Conservation (phyloP, 2,888 invertebrate genomes). For the Tenthredo livida region DNA sequence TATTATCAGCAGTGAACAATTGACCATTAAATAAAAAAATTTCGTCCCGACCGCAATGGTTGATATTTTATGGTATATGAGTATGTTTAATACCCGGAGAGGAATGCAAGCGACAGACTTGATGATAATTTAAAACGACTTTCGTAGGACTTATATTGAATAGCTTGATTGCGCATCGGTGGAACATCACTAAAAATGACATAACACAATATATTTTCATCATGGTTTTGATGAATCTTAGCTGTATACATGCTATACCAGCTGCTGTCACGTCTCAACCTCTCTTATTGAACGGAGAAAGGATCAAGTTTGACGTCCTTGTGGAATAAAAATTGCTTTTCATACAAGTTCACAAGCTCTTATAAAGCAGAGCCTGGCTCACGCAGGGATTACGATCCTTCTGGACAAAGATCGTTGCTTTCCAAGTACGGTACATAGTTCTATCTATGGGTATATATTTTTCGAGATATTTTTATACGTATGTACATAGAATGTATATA, state of each 20-base stretch:
- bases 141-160: not conserved
- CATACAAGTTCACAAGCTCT: conserved; percentile 1
- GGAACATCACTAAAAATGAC: not conserved
- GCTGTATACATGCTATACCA: not conserved
- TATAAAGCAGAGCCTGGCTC: not conserved
- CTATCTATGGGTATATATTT: not conserved
- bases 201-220: conserved; percentile 3
- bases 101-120: not conserved
- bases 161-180: not conserved
- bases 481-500: not conserved
- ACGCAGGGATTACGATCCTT: conserved; percentile 9
- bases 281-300: conserved; percentile 27
- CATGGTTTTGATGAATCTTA: not conserved
- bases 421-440: not conserved
- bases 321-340: conserved; percentile 4
- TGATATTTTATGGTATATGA: not conserved
- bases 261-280: conserved; percentile 1
- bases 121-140: not conserved
- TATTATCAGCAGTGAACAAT: not conserved
- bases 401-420: conserved; percentile 25
- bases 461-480: not conserved
- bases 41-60: no score
- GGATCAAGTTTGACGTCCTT: conserved; percentile 28
- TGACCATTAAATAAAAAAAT: not conserved
- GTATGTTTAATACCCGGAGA: not conserved